These are phyloP conservation scores for Melanogrammus aeglefinus DNA, from an alignment of 2,797 vertebrate species.

Conservation along the genomic window DNA sequence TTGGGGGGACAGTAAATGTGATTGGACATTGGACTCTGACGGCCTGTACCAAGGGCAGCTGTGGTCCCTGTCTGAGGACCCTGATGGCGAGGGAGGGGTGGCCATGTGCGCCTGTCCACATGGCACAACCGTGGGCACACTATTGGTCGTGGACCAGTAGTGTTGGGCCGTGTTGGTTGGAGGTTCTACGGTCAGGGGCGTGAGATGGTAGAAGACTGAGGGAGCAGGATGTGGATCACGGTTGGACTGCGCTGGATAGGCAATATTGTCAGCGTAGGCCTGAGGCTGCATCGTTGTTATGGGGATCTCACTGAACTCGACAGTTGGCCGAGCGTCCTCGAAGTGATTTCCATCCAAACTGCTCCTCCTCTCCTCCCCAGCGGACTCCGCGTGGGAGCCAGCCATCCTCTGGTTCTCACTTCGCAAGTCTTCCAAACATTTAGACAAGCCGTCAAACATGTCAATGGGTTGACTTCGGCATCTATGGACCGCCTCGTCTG, in stretches of 20 bases:
- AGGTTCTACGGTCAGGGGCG: background rate
- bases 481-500: background rate
- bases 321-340: background rate
- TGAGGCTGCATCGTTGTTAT: background rate
- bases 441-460: slow-evolving; percentile 47
- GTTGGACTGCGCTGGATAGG: background rate
- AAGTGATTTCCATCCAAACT: background rate
- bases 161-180: background rate
- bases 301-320: background rate
- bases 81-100: background rate
- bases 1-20: background rate
- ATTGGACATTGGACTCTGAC: background rate
- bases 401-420: slow-evolving; percentile 35
- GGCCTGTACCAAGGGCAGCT: background rate
- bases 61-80: background rate
- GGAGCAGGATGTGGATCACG: background rate
- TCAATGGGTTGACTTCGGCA: slow-evolving; percentile 11
- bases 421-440: slow-evolving; percentile 48
- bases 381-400: slow-evolving; percentile 25
- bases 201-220: background rate
- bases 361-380: slow-evolving; percentile 16
- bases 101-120: slow-evolving; percentile 28
- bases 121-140: slow-evolving; percentile 3
- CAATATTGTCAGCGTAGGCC: background rate
- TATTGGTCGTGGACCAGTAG: background rate